Conservation (phyloP, 1,140 invertebrate genomes). For the Paracyclopina nana region DNA sequence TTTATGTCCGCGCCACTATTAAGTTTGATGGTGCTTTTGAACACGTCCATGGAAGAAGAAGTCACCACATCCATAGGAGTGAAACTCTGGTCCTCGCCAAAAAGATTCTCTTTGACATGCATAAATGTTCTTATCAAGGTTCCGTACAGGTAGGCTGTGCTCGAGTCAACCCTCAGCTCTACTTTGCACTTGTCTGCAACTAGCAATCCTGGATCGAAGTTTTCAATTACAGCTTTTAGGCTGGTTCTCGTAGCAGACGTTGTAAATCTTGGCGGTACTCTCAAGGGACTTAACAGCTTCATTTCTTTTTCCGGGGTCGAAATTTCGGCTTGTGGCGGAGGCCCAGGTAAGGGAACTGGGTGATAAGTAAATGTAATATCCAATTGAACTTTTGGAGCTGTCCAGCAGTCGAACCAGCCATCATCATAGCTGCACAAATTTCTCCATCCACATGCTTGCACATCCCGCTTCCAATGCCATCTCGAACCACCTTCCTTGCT, state of each 20-base stretch:
- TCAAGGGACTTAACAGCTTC: conserved; percentile 66
- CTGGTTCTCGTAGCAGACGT: neutral
- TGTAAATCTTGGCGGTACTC: conserved; percentile 42
- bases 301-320: conserved; percentile 86
- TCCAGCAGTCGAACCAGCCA: conserved; percentile 91
- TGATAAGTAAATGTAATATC: conserved; percentile 79
- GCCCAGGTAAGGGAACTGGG: conserved; percentile 62
- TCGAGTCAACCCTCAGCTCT: conserved; percentile 32
- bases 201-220: conserved; percentile 28
- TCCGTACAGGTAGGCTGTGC: conserved; percentile 28
- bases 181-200: conserved; percentile 26
- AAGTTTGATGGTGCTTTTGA: neutral
- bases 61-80: conserved; percentile 61
- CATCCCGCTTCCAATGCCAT: conserved; percentile 24
- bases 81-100: conserved; percentile 81
- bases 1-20: no score
- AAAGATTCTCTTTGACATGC: conserved; percentile 61
- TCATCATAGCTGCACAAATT: conserved; percentile 22
- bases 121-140: conserved; percentile 28
- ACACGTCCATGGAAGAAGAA: neutral
- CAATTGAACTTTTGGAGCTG: conserved; percentile 72
- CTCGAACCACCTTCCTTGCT: conserved; percentile 42
- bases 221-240: conserved; percentile 18
- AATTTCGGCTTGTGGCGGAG: conserved; percentile 65
- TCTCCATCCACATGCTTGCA: neutral